Evolutionary conservation across 2,888 invertebrate genomes (phyloP).

Genomic region (Phytoseiulus persimilis): DNA sequence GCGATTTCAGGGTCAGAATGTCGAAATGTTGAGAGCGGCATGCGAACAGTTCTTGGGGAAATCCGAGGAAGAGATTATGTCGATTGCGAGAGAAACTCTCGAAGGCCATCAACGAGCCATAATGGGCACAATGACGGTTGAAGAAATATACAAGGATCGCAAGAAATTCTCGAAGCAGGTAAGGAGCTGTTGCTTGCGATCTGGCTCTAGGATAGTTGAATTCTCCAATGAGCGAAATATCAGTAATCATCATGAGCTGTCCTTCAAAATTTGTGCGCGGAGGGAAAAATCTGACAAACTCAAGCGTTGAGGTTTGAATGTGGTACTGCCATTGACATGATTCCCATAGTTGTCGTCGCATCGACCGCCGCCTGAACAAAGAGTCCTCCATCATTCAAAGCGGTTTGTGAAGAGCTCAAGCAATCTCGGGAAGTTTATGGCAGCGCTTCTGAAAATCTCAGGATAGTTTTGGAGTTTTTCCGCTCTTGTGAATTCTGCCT

Average conservation of each 20-base stretch:
- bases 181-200: too few species aligned
- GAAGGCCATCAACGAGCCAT: slow-evolving; percentile 91
- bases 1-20: slow-evolving; percentile 66
- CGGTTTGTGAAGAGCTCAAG: background rate
- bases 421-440: background rate
- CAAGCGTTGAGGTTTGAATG: too few species aligned
- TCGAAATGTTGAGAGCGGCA: slow-evolving; percentile 78
- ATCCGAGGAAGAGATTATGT: slow-evolving; percentile 73
- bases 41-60: slow-evolving; percentile 90
- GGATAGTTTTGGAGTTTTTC: background rate
- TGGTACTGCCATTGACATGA: too few species aligned
- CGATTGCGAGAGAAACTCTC: slow-evolving; percentile 79
- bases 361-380: background rate
- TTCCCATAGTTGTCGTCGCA: background rate
- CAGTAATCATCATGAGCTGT: too few species aligned
- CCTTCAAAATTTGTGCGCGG: too few species aligned
- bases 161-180: slow-evolving; percentile 78
- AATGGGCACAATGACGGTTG: slow-evolving; percentile 94
- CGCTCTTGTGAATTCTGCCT: too few species aligned
- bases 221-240: too few species aligned
- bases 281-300: too few species aligned
- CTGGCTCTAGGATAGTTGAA: too few species aligned
- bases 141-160: slow-evolving; percentile 90
- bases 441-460: background rate
- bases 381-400: background rate